Evolutionary conservation across 2,113 vertebrate species (phyloP), one percentile per base, ranked within the genome.

Genomic region (Nothoprocta pentlandii): DNA sequence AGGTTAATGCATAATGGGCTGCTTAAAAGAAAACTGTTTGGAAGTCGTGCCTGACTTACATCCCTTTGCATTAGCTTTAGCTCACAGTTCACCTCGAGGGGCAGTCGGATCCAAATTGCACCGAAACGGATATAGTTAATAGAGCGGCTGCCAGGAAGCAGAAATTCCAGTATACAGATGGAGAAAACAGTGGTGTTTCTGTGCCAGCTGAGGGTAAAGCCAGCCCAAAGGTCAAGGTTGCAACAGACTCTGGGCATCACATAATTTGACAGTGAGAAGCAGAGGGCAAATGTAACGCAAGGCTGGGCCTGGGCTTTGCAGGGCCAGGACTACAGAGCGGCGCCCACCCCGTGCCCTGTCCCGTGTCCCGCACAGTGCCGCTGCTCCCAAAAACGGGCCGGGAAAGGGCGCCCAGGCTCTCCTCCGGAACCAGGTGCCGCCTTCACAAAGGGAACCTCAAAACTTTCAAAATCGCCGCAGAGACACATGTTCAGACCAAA

Each of bases 1-100:
- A 91, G 97, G 96, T 96, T 97, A 94, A 96, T 44, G 88, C 39
- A 88, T 69, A 92, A 96, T 25, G 86, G 89, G 92, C 90, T 94
- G 90, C 93, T 96, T 89, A 71, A 87, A 85, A 91, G 68, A 51
- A 88, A 92, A 34, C 76, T 26, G 74, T 46, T 78, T 16, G 58
- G 73, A 47, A 96, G 88, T 54, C 16, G 3, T 66, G 90, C 83
- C 83, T 91, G 80, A 32, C 83, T 76, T 28, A 62, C 10, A n/a
- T 83, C 88, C 85, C 73, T 26, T 39, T 9, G n/a, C 58, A 56
- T 85, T 66, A 87, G 61, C 89, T 86, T 64, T 80, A 16, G 30
- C 85, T 80, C 6, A 9, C 64, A 1, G 77, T 61, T 70, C 89
- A 73, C 85, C 68, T 2, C 80, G 77, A 78, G 87, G 68, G 63